Evolutionary conservation across 2,888 invertebrate genomes (phyloP).

Genomic region (Brenthis ino): DNA sequence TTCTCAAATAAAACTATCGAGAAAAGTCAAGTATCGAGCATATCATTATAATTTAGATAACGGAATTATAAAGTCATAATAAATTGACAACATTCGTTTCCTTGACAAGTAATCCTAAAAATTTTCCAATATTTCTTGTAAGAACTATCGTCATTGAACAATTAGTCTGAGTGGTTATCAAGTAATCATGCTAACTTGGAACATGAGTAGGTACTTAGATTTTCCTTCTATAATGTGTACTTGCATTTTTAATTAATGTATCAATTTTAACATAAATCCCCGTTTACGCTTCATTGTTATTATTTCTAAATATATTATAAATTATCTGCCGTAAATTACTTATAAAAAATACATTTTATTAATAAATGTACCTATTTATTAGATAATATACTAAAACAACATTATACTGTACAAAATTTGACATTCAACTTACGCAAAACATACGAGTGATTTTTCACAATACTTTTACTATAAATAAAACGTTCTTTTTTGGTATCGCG

Average conservation of each 20-base stretch:
- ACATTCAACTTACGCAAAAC: neutral
- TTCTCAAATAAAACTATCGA: slow-evolving; percentile 1
- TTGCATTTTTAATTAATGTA: too few species aligned
- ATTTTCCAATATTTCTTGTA: slow-evolving; percentile 16
- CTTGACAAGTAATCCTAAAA: slow-evolving; percentile 16
- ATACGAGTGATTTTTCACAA: slow-evolving; percentile 4
- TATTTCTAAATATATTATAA: neutral
- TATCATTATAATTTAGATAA: slow-evolving; percentile 27
- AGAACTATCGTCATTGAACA: neutral
- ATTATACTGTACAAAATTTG: neutral
- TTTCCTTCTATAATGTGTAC: neutral
- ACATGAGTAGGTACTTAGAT: neutral
- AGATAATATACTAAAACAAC: too few species aligned
- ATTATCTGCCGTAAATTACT: neutral
- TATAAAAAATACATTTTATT: neutral
- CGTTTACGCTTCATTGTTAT: too few species aligned
- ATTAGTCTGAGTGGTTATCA: slow-evolving; percentile 6
- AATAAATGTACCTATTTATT: too few species aligned
- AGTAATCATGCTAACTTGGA: neutral
- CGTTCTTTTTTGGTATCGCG: slow-evolving; percentile 4
- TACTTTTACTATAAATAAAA: slow-evolving; percentile 17
- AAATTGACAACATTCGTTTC: slow-evolving; percentile 13
- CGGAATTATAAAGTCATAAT: slow-evolving; percentile 16
- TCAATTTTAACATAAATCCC: too few species aligned
- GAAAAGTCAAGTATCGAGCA: neutral